Conservation (phyloP, 2,888 invertebrate species). For the Drosophila mulleri region DNA sequence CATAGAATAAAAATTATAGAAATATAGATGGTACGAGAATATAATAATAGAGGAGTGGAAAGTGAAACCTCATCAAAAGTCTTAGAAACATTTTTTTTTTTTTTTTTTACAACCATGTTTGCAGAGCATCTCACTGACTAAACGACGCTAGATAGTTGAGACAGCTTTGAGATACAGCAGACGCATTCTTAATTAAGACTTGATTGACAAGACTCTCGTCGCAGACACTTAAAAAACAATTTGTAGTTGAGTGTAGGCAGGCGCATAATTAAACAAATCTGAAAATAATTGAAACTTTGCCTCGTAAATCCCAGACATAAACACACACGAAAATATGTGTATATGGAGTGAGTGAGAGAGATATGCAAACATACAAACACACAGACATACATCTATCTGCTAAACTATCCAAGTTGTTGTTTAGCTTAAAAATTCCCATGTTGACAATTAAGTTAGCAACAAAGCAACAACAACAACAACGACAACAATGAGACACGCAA, state of each 20-base stretch:
- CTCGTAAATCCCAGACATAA: conserved; percentile 67
- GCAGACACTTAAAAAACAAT: conserved; percentile 72
- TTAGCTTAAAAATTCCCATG: conserved; percentile 76
- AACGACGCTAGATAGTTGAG: conserved; percentile 8
- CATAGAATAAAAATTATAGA: too few relatives aligned
- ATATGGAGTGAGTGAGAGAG: background rate
- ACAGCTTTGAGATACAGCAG: conserved; percentile 31
- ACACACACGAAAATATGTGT: conserved; percentile 29
- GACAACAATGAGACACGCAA: conserved; percentile 62
- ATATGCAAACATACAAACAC: background rate
- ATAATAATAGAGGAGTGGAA: too few relatives aligned
- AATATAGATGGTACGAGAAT: too few relatives aligned
- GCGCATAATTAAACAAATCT: conserved; percentile 78
- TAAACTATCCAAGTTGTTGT: conserved; percentile 66
- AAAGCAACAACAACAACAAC: conserved; percentile 55
- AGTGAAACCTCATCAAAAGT: too few relatives aligned
- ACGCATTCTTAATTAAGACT: conserved; percentile 56
- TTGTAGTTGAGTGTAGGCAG: conserved; percentile 49
- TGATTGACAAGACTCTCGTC: conserved; percentile 51
- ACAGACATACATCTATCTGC: conserved; percentile 31
- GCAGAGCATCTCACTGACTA: background rate
- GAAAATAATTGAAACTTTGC: conserved; percentile 78
- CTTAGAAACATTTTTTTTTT: too few relatives aligned
- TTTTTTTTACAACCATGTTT: too few relatives aligned
- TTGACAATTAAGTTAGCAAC: conserved; percentile 79